phyloP scores from a whole-genome alignment of 2,888 invertebrate species.

The Octodonta nipae region DNA sequence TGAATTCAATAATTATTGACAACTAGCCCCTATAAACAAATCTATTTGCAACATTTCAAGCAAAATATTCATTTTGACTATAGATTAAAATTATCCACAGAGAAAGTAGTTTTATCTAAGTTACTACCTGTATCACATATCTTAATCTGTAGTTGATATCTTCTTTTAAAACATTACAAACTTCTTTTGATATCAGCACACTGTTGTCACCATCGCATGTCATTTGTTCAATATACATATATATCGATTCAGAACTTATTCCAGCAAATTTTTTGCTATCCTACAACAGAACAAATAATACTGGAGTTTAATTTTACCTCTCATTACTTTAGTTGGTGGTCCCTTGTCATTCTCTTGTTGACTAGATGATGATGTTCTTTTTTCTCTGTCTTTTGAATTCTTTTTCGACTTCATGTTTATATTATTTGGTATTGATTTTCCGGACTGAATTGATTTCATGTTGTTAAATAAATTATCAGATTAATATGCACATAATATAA shows the following conservation, averaged over 20 bases:
- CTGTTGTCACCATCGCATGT: no score
- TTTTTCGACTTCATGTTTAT: conserved; percentile 22
- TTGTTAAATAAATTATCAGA: conserved; percentile 5
- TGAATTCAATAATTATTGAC: neutral
- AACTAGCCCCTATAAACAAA: no score
- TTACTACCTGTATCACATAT: conserved; percentile 29
- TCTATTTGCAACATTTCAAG: no score
- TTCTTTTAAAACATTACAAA: conserved; percentile 27
- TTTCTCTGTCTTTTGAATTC: conserved; percentile 24
- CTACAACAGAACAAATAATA: conserved; percentile 18
- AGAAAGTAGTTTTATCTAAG: conserved; percentile 1
- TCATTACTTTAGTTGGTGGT: conserved; percentile 24
- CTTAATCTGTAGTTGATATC: conserved; percentile 33
- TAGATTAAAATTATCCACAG: no score
- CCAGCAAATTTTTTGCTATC: conserved; percentile 29
- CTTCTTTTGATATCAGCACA: conserved; percentile 28
- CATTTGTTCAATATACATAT: conserved; percentile 29
- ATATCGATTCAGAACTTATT: conserved; percentile 27
- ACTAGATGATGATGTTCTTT: no score
- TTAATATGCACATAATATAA: no score
- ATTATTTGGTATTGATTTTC: conserved; percentile 9
- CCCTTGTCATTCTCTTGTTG: conserved; percentile 26
- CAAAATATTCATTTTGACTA: no score
- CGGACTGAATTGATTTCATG: conserved; percentile 11
- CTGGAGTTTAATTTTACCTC: no score